These are phyloP conservation scores for Tenebrio molitor DNA, from an alignment of 1,140 invertebrate species.

Conservation along the genomic window DNA sequence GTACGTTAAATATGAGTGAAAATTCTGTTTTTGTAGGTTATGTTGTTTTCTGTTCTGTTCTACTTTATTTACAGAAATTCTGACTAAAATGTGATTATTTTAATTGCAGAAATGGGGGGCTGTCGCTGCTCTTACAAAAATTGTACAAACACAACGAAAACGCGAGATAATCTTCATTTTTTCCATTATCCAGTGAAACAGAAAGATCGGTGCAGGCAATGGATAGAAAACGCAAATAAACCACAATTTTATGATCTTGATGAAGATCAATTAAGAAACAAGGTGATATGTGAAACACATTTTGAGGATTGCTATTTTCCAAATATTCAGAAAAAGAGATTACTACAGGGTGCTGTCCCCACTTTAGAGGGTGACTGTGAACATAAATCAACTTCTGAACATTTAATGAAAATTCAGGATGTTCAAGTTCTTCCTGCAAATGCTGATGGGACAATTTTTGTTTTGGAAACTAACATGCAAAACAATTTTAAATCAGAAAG, in stretches of 20 bases:
- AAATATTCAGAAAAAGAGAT: constrained; percentile 66
- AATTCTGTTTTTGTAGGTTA: constrained; percentile 1
- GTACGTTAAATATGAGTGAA: not conserved
- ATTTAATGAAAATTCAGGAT: constrained; percentile 55
- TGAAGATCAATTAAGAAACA: constrained; percentile 72
- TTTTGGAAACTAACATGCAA: constrained; percentile 59
- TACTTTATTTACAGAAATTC: not conserved
- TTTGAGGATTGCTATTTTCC: constrained; percentile 71
- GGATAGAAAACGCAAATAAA: constrained; percentile 70
- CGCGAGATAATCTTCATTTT: constrained; percentile 70
- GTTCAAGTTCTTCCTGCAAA: constrained; percentile 63
- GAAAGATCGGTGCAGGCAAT: constrained; percentile 69
- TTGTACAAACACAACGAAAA: constrained; percentile 67
- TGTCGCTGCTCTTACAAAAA: constrained; percentile 71
- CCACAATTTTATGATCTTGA: constrained; percentile 69
- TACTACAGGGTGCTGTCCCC: constrained; percentile 62
- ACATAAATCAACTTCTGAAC: constrained; percentile 10
- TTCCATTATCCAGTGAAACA: constrained; percentile 74
- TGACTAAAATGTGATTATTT: not conserved
- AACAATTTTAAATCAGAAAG: constrained; percentile 49
- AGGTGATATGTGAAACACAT: constrained; percentile 72
- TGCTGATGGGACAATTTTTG: constrained; percentile 63
- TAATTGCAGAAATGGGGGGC: constrained; percentile 68
- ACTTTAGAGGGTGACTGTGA: constrained; percentile 61
- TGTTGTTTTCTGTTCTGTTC: not conserved